Evolutionary conservation across 1,140 invertebrate species (phyloP), one percentile per base, ranked within the genome.

Genomic region (Amphibalanus amphitrite): DNA sequence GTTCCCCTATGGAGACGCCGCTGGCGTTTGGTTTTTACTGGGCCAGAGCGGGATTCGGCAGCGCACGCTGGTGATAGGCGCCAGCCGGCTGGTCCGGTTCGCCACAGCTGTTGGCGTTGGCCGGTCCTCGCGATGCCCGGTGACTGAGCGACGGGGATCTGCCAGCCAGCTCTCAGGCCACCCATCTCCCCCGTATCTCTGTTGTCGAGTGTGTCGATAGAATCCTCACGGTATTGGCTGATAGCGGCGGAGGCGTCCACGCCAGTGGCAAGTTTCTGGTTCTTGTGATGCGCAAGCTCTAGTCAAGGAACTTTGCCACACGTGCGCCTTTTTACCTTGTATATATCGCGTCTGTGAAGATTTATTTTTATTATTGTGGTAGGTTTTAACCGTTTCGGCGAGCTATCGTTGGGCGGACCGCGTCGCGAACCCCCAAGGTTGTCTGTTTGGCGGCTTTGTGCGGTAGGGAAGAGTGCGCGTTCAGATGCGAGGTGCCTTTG

Each of bases 281-380:
- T 59, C 47, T 59, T 59, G 47, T 59, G 20, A 3, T 20, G 47
- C 47, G 20, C 47, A 59, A 59, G 47, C 10, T 59, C 47, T 59
- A 59, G 47, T 59, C 47, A 59, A 13, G 47, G 20, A 59, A 23
- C 47, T 59, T 59, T 20, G 47, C 47, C 20, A 59, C 47, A 59
- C 10, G 47, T 59, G 20, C 47, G 47, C 47, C 47, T 59, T 59
- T 59, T 59, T 59, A 59, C 47, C 20, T 59, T 59, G 47, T 59
- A 59, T 59, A 59, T 59, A 59, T 59, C 23, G 47, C 47, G 47
- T 59, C 47, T 59, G 47, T 59, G 47, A 59, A 59, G 47, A 59
- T 59, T 59, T 59, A 59, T 59, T 59, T 59, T 59, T 59, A 59
- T 59, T 59, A 23, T 59, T 20, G 13, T 59, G 47, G 47, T 59